Evolutionary conservation across 1,140 invertebrate species (phyloP).

Genomic region (Drosophila gunungcola): DNA sequence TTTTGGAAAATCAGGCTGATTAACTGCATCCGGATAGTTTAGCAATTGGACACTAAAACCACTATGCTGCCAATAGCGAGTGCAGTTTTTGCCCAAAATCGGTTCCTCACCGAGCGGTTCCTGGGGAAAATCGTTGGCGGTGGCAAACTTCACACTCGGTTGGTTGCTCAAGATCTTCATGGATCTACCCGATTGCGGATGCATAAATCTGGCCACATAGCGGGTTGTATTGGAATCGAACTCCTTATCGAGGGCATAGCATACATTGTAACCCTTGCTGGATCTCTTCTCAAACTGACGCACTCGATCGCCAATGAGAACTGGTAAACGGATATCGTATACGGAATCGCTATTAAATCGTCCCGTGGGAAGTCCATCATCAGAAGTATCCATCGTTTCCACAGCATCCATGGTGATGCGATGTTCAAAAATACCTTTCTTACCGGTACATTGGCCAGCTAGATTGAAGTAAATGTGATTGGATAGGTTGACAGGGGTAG

Average conservation of each 20-base stretch:
- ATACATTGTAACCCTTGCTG: slow-evolving; percentile 89
- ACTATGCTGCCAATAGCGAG: slow-evolving; percentile 81
- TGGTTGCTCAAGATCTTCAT: slow-evolving; percentile 93
- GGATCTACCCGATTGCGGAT: slow-evolving; percentile 87
- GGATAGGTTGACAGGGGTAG: slow-evolving; percentile 94
- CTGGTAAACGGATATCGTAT: slow-evolving; percentile 89
- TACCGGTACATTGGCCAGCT: slow-evolving; percentile 89
- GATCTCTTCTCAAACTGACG: slow-evolving; percentile 75
- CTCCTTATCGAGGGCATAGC: slow-evolving; percentile 87
- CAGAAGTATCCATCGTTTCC: slow-evolving; percentile 89
- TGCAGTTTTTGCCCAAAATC: slow-evolving; percentile 89
- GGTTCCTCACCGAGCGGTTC: slow-evolving; percentile 74
- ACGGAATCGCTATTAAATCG: slow-evolving; percentile 87
- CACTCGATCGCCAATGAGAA: slow-evolving; percentile 85
- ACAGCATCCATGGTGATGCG: slow-evolving; percentile 90
- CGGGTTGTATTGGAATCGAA: slow-evolving; percentile 44
- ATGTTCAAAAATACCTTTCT: slow-evolving; percentile 89
- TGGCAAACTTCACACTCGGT: slow-evolving; percentile 95
- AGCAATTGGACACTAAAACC: slow-evolving; percentile 27
- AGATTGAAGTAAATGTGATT: slow-evolving; percentile 98
- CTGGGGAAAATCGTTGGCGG: slow-evolving; percentile 89
- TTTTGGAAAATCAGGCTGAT: slow-evolving; percentile 86
- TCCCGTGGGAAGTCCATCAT: slow-evolving; percentile 90
- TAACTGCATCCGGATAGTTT: slow-evolving; percentile 89
- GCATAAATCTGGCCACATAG: slow-evolving; percentile 52